A percentile compares a stretch with the other conserved stretches of the same genome.
These are phyloP conservation scores for Drusus annulatus DNA, from an alignment of 1,140 invertebrate species.

Conservation along the genomic window DNA sequence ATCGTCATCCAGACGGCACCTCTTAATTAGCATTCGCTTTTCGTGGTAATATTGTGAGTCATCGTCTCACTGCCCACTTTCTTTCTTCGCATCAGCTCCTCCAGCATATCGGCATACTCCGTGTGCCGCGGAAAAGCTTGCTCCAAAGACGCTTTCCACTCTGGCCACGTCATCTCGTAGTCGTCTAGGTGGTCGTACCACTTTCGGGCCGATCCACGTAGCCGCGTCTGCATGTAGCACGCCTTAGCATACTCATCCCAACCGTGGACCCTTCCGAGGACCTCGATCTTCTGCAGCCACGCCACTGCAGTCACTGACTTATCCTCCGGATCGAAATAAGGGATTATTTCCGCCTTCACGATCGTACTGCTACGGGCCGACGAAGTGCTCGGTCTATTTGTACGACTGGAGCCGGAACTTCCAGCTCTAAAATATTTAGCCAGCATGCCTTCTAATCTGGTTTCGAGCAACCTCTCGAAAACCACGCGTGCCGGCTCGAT, in stretches of 20 bases:
- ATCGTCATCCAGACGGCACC: not conserved
- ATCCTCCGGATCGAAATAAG: not conserved
- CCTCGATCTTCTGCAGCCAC: constrained; percentile 14
- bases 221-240: not conserved
- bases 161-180: not conserved
- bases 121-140: not conserved
- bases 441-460: not conserved
- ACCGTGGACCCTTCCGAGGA: constrained; percentile 1
- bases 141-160: not conserved
- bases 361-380: not conserved
- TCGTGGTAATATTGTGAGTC: constrained; percentile 20
- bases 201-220: not conserved
- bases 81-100: not conserved
- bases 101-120: not conserved
- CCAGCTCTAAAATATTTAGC: not conserved
- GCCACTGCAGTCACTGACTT: not conserved
- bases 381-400: not conserved
- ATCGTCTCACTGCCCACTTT: not conserved
- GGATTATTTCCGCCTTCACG: not conserved
- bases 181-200: not conserved
- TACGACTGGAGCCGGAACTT: not conserved
- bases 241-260: not conserved
- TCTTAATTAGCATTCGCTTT: not conserved
- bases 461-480: not conserved
- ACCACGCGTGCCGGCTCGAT: not conserved